Evolutionary conservation across 2,888 invertebrate species (phyloP).

Genomic region (Galeruca laticollis): DNA sequence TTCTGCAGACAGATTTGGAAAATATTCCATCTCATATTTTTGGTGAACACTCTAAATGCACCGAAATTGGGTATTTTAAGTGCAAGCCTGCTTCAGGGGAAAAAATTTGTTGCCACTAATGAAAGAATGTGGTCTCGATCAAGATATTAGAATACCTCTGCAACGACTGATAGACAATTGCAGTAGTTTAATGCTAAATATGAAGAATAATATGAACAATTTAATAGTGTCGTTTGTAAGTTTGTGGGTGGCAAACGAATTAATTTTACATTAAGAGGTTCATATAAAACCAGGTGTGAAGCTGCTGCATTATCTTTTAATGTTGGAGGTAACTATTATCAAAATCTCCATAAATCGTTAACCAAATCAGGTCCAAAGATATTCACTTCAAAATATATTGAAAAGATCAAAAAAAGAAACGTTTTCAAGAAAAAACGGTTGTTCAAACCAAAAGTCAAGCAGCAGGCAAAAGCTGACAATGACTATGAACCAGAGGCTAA

Average conservation of each 20-base stretch:
- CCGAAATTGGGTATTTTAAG: slow-evolving; percentile 28
- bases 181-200: slow-evolving; percentile 13
- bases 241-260: slow-evolving; percentile 58
- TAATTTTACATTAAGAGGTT: too few species aligned
- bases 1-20: too few species aligned
- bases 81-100: too few species aligned
- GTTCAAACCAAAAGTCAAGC: not conserved
- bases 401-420: not conserved
- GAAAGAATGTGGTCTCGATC: too few species aligned
- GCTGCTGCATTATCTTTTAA: slow-evolving; percentile 59
- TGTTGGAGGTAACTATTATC: slow-evolving; percentile 21
- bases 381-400: too few species aligned
- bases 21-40: too few species aligned
- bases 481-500: slow-evolving; percentile 16
- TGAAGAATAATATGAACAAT: slow-evolving; percentile 55
- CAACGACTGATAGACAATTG: slow-evolving; percentile 17
- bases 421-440: not conserved
- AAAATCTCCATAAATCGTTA: slow-evolving; percentile 12
- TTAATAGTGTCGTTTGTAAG: slow-evolving; percentile 55
- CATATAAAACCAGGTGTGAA: slow-evolving; percentile 45
- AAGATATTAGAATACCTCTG: not conserved
- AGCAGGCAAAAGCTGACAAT: slow-evolving; percentile 3
- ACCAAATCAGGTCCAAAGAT: slow-evolving; percentile 10
- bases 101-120: slow-evolving; percentile 5
- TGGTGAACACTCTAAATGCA: slow-evolving; percentile 18